A percentile compares a stretch with the other conserved stretches of the same genome.
phyloP scores from a whole-genome alignment of 2,888 invertebrate genomes.

The Melipona beecheii region DNA sequence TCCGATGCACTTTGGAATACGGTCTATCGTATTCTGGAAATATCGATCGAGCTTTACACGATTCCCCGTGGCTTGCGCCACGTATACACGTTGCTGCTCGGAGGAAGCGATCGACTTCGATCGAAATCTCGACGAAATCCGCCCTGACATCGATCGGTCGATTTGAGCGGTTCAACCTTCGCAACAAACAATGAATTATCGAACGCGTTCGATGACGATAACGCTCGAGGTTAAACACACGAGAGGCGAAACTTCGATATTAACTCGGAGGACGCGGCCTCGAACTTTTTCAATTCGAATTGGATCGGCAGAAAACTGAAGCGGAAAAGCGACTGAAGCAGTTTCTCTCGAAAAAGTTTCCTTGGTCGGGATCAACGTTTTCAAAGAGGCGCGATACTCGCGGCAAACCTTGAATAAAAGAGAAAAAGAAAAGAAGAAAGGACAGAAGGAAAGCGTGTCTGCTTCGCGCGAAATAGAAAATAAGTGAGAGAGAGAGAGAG shows the following conservation, averaged over 20 bases:
- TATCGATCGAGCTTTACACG: slow-evolving; percentile 3
- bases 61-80: not conserved
- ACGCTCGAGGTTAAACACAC: not conserved
- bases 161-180: not conserved
- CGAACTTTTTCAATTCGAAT: slow-evolving; percentile 30
- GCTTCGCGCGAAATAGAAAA: not conserved
- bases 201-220: not conserved
- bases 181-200: not conserved
- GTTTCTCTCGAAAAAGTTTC: not conserved
- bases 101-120: not conserved
- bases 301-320: not conserved
- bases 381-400: not conserved
- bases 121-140: not conserved
- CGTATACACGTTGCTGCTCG: not conserved
- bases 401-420: not conserved
- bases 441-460: too few relatives aligned
- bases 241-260: not conserved
- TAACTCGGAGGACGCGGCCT: not conserved
- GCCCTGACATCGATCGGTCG: not conserved
- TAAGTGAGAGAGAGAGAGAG: too few relatives aligned
- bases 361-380: slow-evolving; percentile 6
- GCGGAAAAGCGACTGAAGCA: not conserved
- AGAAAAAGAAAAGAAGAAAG: too few relatives aligned
- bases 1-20: not conserved
- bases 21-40: not conserved